A percentile compares a stretch with the other conserved stretches of the same genome.
phyloP scores from a whole-genome alignment of 2,888 invertebrate species.

The Tetrapedia diversipes region DNA sequence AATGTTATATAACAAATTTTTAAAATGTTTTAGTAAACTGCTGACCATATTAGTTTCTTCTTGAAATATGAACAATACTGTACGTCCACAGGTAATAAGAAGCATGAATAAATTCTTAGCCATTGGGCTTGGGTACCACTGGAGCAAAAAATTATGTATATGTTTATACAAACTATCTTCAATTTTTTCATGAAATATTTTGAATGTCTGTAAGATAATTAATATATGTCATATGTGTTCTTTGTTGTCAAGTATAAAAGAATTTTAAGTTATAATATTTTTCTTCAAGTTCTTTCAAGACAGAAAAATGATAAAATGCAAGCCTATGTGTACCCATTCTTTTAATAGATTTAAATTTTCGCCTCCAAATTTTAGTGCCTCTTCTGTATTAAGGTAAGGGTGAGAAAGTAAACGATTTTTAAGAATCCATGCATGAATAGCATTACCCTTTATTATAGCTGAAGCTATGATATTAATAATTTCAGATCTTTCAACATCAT shows the following conservation, averaged over 20 bases:
- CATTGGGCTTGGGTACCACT: conserved; percentile 82
- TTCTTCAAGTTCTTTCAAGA: no score
- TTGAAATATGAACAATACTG: conserved; percentile 84
- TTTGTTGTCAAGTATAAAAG: background rate
- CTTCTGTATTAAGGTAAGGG: conserved; percentile 78
- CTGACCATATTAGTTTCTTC: conserved; percentile 79
- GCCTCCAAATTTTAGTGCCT: conserved; percentile 81
- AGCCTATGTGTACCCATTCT: conserved; percentile 78
- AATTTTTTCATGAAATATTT: conserved; percentile 83
- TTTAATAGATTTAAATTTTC: conserved; percentile 71
- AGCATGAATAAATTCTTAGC: conserved; percentile 83
- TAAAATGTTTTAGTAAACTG: background rate
- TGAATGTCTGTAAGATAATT: conserved; percentile 81
- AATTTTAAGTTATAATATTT: no score
- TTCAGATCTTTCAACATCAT: conserved; percentile 70
- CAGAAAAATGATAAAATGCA: background rate
- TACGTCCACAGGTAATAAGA: conserved; percentile 84
- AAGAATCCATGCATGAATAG: conserved; percentile 82
- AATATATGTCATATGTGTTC: conserved; percentile 19
- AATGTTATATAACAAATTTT: background rate
- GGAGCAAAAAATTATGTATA: conserved; percentile 80
- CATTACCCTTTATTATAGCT: conserved; percentile 86
- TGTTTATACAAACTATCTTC: conserved; percentile 81
- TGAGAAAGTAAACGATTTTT: conserved; percentile 74
- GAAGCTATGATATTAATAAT: conserved; percentile 84